Conservation (phyloP, 2,113 vertebrate species). For the Chinchilla lanigera region DNA sequence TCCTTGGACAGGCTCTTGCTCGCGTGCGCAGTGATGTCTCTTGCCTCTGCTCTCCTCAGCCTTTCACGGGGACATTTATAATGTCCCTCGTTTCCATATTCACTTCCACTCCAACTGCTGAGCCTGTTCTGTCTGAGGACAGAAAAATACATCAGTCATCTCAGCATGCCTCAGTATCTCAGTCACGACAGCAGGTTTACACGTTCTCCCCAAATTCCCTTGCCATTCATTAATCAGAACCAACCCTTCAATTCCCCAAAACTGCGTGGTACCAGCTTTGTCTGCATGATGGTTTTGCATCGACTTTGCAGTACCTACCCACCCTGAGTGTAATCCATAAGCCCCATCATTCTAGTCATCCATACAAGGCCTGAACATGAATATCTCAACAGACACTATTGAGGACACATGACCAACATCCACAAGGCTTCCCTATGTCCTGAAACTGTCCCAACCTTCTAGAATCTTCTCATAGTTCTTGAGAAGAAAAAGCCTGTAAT, state of each 20-base stretch:
- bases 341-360: too few species aligned
- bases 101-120: not conserved
- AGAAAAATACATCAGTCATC: not conserved
- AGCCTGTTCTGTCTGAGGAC: not conserved
- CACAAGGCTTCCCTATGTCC: not conserved
- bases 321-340: not conserved
- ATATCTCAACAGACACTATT: not conserved
- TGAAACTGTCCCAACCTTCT: not conserved
- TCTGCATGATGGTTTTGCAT: not conserved
- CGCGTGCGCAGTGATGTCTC: not conserved
- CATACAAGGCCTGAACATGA: not conserved
- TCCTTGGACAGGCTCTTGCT: not conserved
- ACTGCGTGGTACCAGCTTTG: not conserved
- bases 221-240: not conserved
- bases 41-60: not conserved
- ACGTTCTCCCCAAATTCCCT: not conserved
- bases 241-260: not conserved
- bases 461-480: not conserved
- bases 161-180: not conserved
- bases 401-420: not conserved
- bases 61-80: not conserved
- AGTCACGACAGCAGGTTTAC: not conserved
- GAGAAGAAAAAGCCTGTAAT: not conserved
- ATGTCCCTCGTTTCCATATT: not conserved
- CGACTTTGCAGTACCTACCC: not conserved